These are phyloP conservation scores for Apteryx mantelli DNA, from an alignment of 2,113 vertebrate species.

Conservation along the genomic window DNA sequence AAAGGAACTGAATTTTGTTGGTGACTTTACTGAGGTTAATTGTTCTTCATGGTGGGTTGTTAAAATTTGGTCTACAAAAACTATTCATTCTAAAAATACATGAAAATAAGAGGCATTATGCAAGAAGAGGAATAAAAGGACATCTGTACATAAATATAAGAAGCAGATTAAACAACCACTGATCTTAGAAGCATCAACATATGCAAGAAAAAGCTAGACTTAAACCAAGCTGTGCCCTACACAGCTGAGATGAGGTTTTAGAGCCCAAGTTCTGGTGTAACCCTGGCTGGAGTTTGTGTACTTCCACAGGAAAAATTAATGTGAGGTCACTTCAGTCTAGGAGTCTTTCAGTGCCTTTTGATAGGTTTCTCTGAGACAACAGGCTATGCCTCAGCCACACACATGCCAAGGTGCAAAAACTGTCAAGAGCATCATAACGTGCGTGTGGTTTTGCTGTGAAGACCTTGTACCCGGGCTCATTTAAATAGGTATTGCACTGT, in stretches of 20 bases:
- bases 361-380: background rate
- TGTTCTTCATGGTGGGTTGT: background rate
- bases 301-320: background rate
- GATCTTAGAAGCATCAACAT: background rate
- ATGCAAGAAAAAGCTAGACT: background rate
- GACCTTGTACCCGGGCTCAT: background rate
- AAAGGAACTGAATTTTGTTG: background rate
- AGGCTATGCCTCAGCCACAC: fast-evolving
- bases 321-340: background rate
- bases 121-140: background rate
- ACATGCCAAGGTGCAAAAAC: background rate
- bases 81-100: background rate
- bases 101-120: background rate
- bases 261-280: background rate
- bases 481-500: background rate
- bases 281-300: background rate
- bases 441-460: background rate
- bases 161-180: background rate
- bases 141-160: background rate
- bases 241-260: background rate
- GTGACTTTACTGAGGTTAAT: background rate
- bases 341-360: background rate
- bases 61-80: background rate
- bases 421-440: background rate
- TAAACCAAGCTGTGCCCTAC: background rate